Percentiles rank a stretch among this genome's conserved stretches.
These are phyloP conservation scores for Heterodera schachtii DNA, from an alignment of 1,140 invertebrate species.

Conservation along the genomic window DNA sequence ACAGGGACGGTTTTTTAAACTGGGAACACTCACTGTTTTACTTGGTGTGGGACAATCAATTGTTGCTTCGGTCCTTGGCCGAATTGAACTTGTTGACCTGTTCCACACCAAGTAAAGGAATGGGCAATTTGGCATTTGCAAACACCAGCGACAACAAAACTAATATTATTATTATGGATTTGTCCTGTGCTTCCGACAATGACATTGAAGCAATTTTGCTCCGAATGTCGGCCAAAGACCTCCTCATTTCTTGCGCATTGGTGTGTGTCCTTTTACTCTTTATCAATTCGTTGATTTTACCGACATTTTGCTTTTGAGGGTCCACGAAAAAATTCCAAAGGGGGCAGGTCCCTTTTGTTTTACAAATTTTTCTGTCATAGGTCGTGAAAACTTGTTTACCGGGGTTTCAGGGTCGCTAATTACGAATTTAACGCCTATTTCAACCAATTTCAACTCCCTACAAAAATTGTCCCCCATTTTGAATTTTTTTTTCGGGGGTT, in stretches of 20 bases:
- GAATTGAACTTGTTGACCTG: too few species aligned
- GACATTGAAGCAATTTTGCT: neutral
- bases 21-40: too few species aligned
- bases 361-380: neutral
- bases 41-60: too few species aligned
- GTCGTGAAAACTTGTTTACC: neutral
- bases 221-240: neutral
- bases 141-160: too few species aligned
- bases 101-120: neutral
- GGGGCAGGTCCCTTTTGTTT: neutral
- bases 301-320: too few species aligned
- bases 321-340: too few species aligned
- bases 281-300: neutral
- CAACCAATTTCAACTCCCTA: too few species aligned
- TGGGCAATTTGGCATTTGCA: neutral
- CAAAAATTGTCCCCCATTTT: neutral
- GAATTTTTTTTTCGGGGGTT: neutral
- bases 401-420: too few species aligned
- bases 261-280: neutral
- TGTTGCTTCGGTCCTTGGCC: too few species aligned
- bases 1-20: too few species aligned
- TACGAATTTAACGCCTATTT: neutral
- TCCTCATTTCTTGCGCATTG: neutral
- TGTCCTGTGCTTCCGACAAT: neutral
- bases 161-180: neutral